phyloP scores from a whole-genome alignment of 2,888 invertebrate species.

The Epiblema foenella region DNA sequence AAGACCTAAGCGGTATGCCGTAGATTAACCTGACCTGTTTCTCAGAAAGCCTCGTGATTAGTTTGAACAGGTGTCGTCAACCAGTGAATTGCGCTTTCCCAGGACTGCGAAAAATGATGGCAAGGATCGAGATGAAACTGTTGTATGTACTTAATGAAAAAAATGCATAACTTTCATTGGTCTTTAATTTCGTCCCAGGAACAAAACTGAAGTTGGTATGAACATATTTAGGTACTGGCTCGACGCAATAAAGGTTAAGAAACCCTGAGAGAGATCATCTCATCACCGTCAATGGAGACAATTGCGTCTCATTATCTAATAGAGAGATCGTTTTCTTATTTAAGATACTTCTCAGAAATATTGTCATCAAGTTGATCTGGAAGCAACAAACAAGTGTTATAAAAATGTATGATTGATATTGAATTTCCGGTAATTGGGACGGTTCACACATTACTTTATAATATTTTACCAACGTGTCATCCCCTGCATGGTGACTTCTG shows the following conservation, averaged over 20 bases:
- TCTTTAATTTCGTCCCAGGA: not conserved
- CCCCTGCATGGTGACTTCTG: not conserved
- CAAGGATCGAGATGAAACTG: not conserved
- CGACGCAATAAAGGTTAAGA: not conserved
- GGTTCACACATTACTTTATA: not conserved
- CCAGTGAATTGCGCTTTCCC: not conserved
- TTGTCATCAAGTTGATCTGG: not conserved
- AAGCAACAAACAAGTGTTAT: not conserved
- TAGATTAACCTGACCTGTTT: conserved; percentile 38
- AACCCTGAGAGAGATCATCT: not conserved
- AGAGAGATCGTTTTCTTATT: conserved; percentile 25
- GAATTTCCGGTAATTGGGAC: not conserved
- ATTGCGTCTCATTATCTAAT: conserved; percentile 38
- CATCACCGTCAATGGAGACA: conserved; percentile 21
- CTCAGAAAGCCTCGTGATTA: conserved; percentile 34
- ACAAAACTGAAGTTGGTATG: not conserved
- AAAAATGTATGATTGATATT: not conserved
- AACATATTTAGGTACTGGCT: not conserved
- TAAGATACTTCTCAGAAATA: not conserved
- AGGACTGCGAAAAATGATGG: not conserved
- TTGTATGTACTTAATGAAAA: not conserved
- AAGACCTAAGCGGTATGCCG: conserved; percentile 29
- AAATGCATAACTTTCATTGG: not conserved
- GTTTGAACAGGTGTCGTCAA: not conserved
- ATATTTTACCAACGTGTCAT: not conserved